Percentiles rank a stretch among this genome's conserved stretches.
Evolutionary conservation across 1,140 invertebrate genomes (phyloP).

Genomic region (Chymomyza costata): DNA sequence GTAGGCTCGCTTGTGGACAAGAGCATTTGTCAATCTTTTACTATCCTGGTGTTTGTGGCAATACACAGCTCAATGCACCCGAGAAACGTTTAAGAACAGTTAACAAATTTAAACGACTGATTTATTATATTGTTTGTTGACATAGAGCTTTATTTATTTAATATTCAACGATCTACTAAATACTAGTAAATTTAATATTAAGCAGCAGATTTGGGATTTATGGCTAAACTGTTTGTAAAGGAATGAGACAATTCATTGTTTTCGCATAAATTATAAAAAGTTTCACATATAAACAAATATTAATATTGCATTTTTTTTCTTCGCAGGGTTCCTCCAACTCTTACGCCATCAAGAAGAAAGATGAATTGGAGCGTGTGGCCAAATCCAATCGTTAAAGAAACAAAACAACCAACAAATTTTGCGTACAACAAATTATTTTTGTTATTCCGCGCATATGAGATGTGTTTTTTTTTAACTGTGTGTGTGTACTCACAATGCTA

Average conservation of each 20-base stretch:
- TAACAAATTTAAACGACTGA: too few relatives aligned
- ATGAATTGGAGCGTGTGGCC: conserved; percentile 99
- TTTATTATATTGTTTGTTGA: too few relatives aligned
- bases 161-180: too few relatives aligned
- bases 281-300: background rate
- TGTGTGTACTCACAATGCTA: conserved; percentile 38
- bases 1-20: conserved; percentile 15
- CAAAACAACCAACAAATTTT: conserved; percentile 14
- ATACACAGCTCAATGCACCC: conserved; percentile 37
- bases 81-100: conserved; percentile 63
- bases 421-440: conserved; percentile 38
- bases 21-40: conserved; percentile 36
- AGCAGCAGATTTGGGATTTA: too few relatives aligned
- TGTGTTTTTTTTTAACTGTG: conserved; percentile 44
- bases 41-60: conserved; percentile 53
- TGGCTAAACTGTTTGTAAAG: too few relatives aligned
- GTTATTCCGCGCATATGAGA: background rate
- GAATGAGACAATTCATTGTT: too few relatives aligned
- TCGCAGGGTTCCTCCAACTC: conserved; percentile 96
- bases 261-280: too few relatives aligned
- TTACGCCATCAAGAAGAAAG: conserved; percentile 99
- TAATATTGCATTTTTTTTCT: conserved; percentile 11
- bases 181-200: too few relatives aligned
- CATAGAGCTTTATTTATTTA: too few relatives aligned
- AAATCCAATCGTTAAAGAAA: conserved; percentile 98